These are phyloP conservation scores for Listronotus bonariensis DNA, from an alignment of 1,140 invertebrate genomes.

Conservation along the genomic window DNA sequence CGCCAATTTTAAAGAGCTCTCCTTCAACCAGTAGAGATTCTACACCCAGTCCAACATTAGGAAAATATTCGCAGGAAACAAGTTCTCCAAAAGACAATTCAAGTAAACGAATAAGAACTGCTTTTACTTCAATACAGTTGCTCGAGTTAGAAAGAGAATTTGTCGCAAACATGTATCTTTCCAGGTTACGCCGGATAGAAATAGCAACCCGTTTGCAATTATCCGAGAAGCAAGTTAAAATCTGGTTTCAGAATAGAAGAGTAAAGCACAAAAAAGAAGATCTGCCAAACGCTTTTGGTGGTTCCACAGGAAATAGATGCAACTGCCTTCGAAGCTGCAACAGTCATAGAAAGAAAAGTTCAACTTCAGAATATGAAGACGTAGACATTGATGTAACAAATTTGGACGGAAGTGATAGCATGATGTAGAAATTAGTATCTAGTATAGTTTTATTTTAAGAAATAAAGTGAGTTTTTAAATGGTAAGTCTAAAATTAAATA, in stretches of 20 bases:
- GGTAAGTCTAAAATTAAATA: too few species aligned
- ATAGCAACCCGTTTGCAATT: conserved; percentile 86
- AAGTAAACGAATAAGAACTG: conserved; percentile 83
- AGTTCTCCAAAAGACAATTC: conserved; percentile 56
- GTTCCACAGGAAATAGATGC: conserved; percentile 35
- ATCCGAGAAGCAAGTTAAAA: conserved; percentile 94
- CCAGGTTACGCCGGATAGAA: conserved; percentile 85
- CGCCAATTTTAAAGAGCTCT: conserved; percentile 24
- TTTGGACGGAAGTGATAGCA: conserved; percentile 31
- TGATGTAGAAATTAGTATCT: background rate
- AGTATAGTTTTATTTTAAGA: too few species aligned
- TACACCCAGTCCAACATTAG: conserved; percentile 59
- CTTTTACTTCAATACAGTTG: conserved; percentile 90
- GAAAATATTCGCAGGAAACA: conserved; percentile 51
- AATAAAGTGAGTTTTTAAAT: too few species aligned
- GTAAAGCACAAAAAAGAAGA: conserved; percentile 92
- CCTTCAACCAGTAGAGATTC: conserved; percentile 59
- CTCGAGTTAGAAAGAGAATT: conserved; percentile 92
- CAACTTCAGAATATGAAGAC: conserved; percentile 45
- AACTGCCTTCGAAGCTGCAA: conserved; percentile 47
- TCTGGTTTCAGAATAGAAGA: conserved; percentile 91
- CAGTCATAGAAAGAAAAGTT: conserved; percentile 41
- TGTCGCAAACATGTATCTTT: conserved; percentile 88
- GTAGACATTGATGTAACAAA: conserved; percentile 52
- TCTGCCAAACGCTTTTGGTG: conserved; percentile 42